Evolutionary conservation across 2,888 invertebrate species (phyloP).

Genomic region (Cryptocheilus praepositus): DNA sequence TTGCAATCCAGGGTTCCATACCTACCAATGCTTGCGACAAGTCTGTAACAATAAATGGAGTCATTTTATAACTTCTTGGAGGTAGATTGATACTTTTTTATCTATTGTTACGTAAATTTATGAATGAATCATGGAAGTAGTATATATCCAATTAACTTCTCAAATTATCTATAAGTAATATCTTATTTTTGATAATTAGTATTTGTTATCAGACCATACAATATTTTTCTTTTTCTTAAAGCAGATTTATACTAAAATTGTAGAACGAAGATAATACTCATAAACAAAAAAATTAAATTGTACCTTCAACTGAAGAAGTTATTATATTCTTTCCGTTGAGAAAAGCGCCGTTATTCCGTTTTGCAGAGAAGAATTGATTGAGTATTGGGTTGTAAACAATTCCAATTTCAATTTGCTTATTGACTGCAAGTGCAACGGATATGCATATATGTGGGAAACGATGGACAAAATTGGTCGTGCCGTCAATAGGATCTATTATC

Average conservation of each 20-base stretch:
- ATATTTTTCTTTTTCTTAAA: no score
- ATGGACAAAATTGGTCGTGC: constrained; percentile 90
- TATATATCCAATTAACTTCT: neutral
- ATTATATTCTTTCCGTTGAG: constrained; percentile 81
- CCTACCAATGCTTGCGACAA: constrained; percentile 69
- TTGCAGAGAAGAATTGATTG: constrained; percentile 83
- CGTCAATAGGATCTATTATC: constrained; percentile 92
- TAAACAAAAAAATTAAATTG: neutral
- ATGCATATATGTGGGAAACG: constrained; percentile 83
- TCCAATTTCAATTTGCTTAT: constrained; percentile 80
- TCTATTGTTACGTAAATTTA: neutral
- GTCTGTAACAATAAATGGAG: constrained; percentile 60
- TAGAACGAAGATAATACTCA: no score
- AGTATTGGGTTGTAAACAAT: constrained; percentile 86
- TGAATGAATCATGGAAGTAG: neutral
- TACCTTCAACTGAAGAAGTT: constrained; percentile 78
- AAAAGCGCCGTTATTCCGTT: constrained; percentile 83
- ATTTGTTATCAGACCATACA: no score
- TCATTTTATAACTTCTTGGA: neutral
- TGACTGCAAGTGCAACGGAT: constrained; percentile 80
- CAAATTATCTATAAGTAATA: no score
- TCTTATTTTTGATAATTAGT: no score
- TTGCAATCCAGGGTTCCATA: constrained; percentile 69
- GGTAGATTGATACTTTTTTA: no score
- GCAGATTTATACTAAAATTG: no score